Conservation (phyloP, 35 echinoderm and acorn worm genomes). For the Heliocidaris tuberculata region DNA sequence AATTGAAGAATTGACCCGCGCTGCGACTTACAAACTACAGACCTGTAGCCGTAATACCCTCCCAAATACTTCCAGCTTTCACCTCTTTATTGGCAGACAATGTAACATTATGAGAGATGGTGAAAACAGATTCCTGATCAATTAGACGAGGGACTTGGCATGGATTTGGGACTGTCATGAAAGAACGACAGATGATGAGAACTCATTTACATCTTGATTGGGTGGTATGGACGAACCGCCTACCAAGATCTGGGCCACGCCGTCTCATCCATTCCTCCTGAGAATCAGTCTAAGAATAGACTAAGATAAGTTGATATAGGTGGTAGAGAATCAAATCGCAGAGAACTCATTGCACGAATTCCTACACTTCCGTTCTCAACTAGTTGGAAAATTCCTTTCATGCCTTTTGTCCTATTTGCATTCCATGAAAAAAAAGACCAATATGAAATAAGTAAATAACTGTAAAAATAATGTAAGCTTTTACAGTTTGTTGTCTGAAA, state of each 20-base stretch:
- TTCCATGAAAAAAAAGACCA: too few species aligned
- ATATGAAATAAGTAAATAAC: too few species aligned
- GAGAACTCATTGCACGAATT: neutral
- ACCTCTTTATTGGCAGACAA: slow-evolving; percentile 16
- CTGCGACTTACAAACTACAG: slow-evolving; percentile 1
- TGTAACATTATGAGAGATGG: neutral
- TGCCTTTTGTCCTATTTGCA: too few species aligned
- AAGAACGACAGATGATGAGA: neutral
- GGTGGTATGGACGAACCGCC: neutral
- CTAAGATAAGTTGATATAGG: neutral
- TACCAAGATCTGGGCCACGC: neutral
- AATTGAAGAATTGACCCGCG: slow-evolving; percentile 26
- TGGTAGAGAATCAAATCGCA: neutral
- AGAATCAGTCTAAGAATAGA: neutral
- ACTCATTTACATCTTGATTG: slow-evolving; percentile 18
- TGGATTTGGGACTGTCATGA: slow-evolving; percentile 1
- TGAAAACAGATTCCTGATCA: slow-evolving; percentile 28
- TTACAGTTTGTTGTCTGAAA: too few species aligned
- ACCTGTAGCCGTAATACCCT: neutral
- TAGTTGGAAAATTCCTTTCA: neutral
- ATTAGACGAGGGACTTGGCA: neutral
- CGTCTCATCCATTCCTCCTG: neutral
- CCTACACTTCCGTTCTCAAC: neutral
- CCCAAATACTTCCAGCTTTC: neutral
- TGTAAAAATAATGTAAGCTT: too few species aligned